phyloP scores from a whole-genome alignment of 2,888 invertebrate genomes.

The Stenichneumon culpator region DNA sequence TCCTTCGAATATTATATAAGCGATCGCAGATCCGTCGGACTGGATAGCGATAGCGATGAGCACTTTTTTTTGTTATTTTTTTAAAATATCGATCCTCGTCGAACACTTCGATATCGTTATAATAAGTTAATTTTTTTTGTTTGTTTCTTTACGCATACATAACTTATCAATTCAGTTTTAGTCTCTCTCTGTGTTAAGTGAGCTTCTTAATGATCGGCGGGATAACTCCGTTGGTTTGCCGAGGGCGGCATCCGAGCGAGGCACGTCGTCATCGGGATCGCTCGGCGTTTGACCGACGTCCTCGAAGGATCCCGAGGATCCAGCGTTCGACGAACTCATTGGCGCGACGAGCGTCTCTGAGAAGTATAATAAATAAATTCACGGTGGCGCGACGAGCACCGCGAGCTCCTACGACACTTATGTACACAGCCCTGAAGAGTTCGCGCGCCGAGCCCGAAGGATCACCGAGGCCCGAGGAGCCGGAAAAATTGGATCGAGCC shows the following conservation, averaged over 20 bases:
- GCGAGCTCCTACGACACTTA: conserved; percentile 13
- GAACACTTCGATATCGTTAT: conserved; percentile 66
- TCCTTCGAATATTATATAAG: conserved; percentile 7
- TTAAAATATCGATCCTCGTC: conserved; percentile 50
- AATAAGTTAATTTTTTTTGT: conserved; percentile 43
- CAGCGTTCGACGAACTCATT: conserved; percentile 13
- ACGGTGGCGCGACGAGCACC: conserved; percentile 6
- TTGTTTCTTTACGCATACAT: conserved; percentile 13
- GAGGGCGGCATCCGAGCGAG: not conserved
- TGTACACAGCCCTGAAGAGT: conserved; percentile 29
- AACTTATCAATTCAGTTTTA: conserved; percentile 42
- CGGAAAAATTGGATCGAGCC: not conserved
- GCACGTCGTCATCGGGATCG: conserved; percentile 23
- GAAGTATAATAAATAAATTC: not conserved
- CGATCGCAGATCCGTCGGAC: conserved; percentile 39
- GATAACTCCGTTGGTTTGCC: not conserved
- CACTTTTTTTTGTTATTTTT: conserved; percentile 42
- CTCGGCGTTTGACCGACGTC: not conserved
- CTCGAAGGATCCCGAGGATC: not conserved
- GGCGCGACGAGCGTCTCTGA: conserved; percentile 27
- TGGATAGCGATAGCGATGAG: conserved; percentile 46
- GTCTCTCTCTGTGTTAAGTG: conserved; percentile 35
- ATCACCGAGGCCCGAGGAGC: not conserved
- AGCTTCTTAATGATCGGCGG: conserved; percentile 16
- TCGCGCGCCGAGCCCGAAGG: not conserved